Evolutionary conservation across 2,797 vertebrate species (phyloP).

Genomic region (Tapera naevia): DNA sequence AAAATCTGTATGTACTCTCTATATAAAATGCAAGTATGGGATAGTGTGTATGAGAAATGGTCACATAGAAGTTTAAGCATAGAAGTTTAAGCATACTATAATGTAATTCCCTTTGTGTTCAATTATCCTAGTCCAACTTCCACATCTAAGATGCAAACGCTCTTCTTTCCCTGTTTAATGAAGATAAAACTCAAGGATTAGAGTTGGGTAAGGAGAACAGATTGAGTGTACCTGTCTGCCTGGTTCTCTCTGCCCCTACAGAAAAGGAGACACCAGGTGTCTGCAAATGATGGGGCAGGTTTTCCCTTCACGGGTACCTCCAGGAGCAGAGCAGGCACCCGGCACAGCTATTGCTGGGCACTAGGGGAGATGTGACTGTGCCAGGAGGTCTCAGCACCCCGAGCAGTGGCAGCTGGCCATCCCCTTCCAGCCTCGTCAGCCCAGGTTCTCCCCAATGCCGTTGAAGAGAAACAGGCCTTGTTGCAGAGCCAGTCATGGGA

Average conservation of each 20-base stretch:
- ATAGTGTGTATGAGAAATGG: background rate
- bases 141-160: background rate
- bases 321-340: rapidly evolving
- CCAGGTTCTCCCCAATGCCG: background rate
- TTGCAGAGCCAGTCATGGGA: rapidly evolving
- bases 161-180: background rate
- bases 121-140: background rate
- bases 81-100: background rate
- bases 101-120: background rate
- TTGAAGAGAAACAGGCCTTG: background rate
- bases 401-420: rapidly evolving
- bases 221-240: rapidly evolving
- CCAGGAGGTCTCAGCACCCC: background rate
- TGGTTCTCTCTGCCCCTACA: rapidly evolving
- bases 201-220: background rate
- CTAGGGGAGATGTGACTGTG: background rate
- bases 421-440: background rate
- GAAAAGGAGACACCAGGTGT: too few species aligned
- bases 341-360: rapidly evolving
- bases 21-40: background rate
- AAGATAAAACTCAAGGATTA: background rate
- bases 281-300: background rate
- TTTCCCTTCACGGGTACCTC: background rate
- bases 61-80: background rate
- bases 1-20: background rate